Evolutionary conservation across 2,113 vertebrate genomes (phyloP), one percentile per base, ranked within the genome.

Genomic region (Gambusia affinis): DNA sequence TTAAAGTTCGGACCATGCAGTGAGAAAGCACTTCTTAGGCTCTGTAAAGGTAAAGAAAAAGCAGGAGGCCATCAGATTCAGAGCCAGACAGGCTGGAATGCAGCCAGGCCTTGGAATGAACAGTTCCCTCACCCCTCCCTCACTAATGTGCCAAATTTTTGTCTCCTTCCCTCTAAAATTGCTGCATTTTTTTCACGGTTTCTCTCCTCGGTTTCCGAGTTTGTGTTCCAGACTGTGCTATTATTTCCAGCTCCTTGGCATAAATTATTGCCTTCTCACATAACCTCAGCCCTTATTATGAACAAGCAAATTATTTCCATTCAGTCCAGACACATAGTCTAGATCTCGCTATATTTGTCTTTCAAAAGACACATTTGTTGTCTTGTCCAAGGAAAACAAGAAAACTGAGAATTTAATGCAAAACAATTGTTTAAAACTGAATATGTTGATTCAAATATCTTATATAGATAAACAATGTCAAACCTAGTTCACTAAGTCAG

Each of bases 71-170:
- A 62, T 87, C 75, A 76, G 87, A 89, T 92, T 92, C 81, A 82
- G 85, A 92, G 91, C 90, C 92, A 93, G 91, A 89, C 84, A 75
- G 82, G 70, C 84, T 94, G 93, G 94, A 94, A 89, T 90, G 84
- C 82, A 57, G 92, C 94, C 94, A 94, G 85, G 91, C 80, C 80
- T 83, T 62, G 91, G 85, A 85, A 85, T 78, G 87, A 91, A 76
- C 84, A 67, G 77, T 71, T 73, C 75, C 68, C 69, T 63, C 33
- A 73, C 76, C 76, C 79, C 77, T 44, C 85, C 47, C 63, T 73
- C 31, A 4, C 51, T 64, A 70, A 75, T 80, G 70, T 70, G 70
- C 77, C 78, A 70, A 81, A 79, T 79, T 67, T 80, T 74, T 81
- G 73, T 69, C 70, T 27, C 67, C 39, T 39, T 57, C 64, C 27